Percentiles rank a stretch among this genome's conserved stretches.
These are phyloP conservation scores for Standfussiana lucernea DNA, from an alignment of 2,888 invertebrate genomes.

Conservation along the genomic window DNA sequence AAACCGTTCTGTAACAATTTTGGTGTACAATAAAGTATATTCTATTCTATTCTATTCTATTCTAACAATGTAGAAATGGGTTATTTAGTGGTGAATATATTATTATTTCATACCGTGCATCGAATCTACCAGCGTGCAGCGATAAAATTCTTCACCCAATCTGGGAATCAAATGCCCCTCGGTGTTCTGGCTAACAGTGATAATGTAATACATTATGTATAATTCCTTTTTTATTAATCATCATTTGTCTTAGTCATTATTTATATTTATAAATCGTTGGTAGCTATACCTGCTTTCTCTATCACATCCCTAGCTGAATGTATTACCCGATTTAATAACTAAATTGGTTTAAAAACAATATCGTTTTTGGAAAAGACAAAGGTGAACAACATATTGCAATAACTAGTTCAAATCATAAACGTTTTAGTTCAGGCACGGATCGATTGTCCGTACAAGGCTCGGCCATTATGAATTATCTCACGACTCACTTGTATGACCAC, in stretches of 20 bases:
- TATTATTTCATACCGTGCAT: background rate
- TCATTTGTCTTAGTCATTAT: background rate
- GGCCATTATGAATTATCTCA: constrained; percentile 80
- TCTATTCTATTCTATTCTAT: too few relatives aligned
- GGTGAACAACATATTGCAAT: constrained; percentile 43
- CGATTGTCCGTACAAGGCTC: constrained; percentile 72
- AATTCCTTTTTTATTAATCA: background rate
- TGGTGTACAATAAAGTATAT: too few relatives aligned
- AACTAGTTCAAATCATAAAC: constrained; percentile 38
- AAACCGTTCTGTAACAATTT: too few relatives aligned
- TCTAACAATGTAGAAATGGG: background rate
- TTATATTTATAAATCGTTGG: constrained; percentile 3
- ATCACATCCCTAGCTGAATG: background rate
- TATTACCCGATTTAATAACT: too few relatives aligned
- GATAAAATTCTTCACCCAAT: background rate
- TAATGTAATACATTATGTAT: background rate
- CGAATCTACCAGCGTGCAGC: background rate
- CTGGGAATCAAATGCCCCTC: background rate
- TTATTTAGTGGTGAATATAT: background rate
- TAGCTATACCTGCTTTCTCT: background rate
- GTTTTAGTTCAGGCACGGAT: constrained; percentile 52
- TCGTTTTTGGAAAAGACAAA: constrained; percentile 17
- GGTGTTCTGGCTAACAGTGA: background rate
- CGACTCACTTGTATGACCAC: constrained; percentile 72
- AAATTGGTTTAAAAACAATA: too few relatives aligned